These are phyloP conservation scores for Oriolus oriolus DNA, from an alignment of 2,113 vertebrate species.

Conservation along the genomic window DNA sequence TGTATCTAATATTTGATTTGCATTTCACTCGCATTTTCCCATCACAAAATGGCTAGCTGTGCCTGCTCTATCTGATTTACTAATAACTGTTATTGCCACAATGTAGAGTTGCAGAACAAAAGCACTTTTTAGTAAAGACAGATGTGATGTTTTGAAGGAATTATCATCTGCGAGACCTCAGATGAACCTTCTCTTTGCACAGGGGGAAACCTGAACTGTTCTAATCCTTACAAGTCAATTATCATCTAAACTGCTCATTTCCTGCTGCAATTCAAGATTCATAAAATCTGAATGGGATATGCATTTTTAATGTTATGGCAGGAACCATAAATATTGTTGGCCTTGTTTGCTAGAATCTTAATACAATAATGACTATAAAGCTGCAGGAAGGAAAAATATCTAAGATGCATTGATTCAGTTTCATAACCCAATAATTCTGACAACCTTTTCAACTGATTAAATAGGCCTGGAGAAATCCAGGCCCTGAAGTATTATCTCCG, in stretches of 20 bases:
- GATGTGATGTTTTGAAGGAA: conserved; percentile 4
- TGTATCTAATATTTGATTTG: conserved; percentile 3
- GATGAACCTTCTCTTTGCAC: conserved; percentile 49
- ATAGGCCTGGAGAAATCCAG: conserved; percentile 20
- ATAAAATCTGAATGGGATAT: conserved; percentile 65
- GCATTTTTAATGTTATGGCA: conserved; percentile 68
- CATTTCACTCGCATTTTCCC: background rate
- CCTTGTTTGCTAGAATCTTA: conserved; percentile 63
- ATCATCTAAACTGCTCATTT: conserved; percentile 66
- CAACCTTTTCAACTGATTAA: conserved; percentile 58
- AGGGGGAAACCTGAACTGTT: conserved; percentile 30
- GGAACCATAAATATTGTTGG: conserved; percentile 63
- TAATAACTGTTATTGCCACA: background rate
- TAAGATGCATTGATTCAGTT: conserved; percentile 37
- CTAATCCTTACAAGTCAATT: conserved; percentile 64
- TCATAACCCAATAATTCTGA: conserved; percentile 50
- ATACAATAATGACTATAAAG: conserved; percentile 53
- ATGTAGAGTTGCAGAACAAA: background rate
- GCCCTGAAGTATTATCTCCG: conserved; percentile 39
- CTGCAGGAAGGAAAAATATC: conserved; percentile 41
- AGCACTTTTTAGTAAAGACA: background rate
- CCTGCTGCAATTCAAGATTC: conserved; percentile 62
- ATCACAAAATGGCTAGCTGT: background rate
- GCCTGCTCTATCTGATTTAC: background rate
- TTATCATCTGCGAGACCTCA: conserved; percentile 47